Percentiles rank a stretch among this genome's conserved stretches.
Conservation (phyloP, 2,888 invertebrate genomes). For the Apodemia mormo region DNA sequence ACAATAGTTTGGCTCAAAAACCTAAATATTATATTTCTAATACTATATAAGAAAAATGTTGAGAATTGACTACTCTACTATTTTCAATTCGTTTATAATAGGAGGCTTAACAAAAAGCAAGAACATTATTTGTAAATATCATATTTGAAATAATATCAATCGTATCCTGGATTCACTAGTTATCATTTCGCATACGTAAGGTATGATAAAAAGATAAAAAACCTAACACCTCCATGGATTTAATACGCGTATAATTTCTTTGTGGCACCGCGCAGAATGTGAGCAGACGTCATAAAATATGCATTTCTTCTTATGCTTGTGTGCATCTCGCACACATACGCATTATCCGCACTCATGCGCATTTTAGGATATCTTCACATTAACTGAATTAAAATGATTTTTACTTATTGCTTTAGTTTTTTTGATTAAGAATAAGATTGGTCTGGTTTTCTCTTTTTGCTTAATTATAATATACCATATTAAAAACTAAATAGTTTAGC, state of each 20-base stretch:
- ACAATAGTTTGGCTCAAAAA: too few relatives aligned
- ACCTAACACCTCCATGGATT: conserved; percentile 75
- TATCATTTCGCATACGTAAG: conserved; percentile 37
- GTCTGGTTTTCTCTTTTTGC: neutral
- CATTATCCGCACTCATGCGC: conserved; percentile 33
- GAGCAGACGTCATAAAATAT: conserved; percentile 81
- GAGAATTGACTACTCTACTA: too few relatives aligned
- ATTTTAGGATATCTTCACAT: conserved; percentile 11
- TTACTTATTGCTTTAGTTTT: neutral
- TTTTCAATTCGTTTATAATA: conserved; percentile 19
- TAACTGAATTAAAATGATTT: neutral
- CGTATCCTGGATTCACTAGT: conserved; percentile 39
- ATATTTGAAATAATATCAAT: conserved; percentile 21
- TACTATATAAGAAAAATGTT: neutral
- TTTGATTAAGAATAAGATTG: neutral
- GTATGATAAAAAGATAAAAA: conserved; percentile 52
- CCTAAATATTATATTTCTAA: too few relatives aligned
- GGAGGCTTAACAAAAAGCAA: neutral
- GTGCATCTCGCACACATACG: conserved; percentile 42
- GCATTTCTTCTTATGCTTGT: conserved; percentile 75
- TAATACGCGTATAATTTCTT: conserved; percentile 82
- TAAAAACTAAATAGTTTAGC: neutral
- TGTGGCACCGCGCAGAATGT: conserved; percentile 81
- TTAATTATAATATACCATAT: neutral
- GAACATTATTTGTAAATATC: neutral